Percentiles rank a stretch among this genome's conserved stretches.
These are phyloP conservation scores for Athalia rosae DNA, from an alignment of 2,888 invertebrate species.

Conservation along the genomic window DNA sequence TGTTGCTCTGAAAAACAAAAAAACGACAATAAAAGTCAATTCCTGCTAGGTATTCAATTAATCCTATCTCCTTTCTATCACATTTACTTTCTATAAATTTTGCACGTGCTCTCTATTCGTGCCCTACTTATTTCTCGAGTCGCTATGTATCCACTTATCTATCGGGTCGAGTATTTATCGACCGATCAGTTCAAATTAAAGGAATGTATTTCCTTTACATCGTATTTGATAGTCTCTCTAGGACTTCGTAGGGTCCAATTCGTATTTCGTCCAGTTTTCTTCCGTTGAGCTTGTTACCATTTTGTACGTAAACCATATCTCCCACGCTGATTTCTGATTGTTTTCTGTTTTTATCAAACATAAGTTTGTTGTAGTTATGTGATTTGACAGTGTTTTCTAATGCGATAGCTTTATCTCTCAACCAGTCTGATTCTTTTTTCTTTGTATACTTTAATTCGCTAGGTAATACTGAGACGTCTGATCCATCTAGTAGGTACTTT, in stretches of 20 bases:
- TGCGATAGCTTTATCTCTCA: slow-evolving; percentile 40
- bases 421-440: slow-evolving; percentile 30
- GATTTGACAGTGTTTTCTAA: neutral
- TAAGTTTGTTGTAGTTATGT: slow-evolving; percentile 23
- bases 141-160: neutral
- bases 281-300: neutral
- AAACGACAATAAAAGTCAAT: too few relatives aligned
- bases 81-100: too few relatives aligned
- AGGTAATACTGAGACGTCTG: slow-evolving; percentile 46
- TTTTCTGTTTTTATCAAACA: neutral
- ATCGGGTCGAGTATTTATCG: neutral
- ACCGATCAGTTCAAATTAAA: neutral
- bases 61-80: too few relatives aligned
- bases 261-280: neutral
- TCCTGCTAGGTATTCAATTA: too few relatives aligned
- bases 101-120: too few relatives aligned
- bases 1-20: too few relatives aligned
- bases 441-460: slow-evolving; percentile 40
- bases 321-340: neutral
- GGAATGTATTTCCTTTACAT: slow-evolving; percentile 16
- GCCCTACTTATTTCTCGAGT: neutral
- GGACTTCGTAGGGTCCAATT: neutral
- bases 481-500: slow-evolving; percentile 51
- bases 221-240: neutral
- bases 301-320: neutral